A percentile compares a stretch with the other conserved stretches of the same genome.
phyloP scores from a whole-genome alignment of 1,140 invertebrate genomes.

The Cydia splendana region DNA sequence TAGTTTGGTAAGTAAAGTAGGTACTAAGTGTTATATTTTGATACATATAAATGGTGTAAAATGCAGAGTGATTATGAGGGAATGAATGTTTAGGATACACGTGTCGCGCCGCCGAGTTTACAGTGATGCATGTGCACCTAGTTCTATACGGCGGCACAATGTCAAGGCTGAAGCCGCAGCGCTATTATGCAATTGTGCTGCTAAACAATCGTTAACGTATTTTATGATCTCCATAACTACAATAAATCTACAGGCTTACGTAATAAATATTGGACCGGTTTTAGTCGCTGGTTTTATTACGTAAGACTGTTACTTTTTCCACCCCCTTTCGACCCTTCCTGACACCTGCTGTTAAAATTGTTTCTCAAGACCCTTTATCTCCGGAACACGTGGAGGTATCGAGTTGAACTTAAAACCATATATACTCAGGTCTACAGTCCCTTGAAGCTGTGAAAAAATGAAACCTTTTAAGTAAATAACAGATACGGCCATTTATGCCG shows the following conservation, averaged over 20 bases:
- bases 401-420: no score
- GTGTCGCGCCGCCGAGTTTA: conserved; percentile 13
- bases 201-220: conserved; percentile 1
- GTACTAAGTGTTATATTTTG: no score
- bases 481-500: no score
- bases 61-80: not conserved
- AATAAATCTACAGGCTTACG: conserved; percentile 44
- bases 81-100: conserved; percentile 19
- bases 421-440: no score
- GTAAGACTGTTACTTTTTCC: not conserved
- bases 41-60: not conserved
- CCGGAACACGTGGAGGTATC: no score
- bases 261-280: conserved; percentile 48
- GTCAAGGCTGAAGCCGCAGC: conserved; percentile 20
- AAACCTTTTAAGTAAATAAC: no score
- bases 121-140: not conserved
- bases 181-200: conserved; percentile 15
- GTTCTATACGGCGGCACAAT: conserved; percentile 9
- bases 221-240: conserved; percentile 10
- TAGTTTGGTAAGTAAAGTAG: no score
- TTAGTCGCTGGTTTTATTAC: no score
- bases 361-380: not conserved
- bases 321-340: not conserved
- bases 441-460: no score
- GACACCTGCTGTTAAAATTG: not conserved